These are phyloP conservation scores for Mus spretus DNA, from an alignment of 2,797 vertebrate species.

Conservation along the genomic window DNA sequence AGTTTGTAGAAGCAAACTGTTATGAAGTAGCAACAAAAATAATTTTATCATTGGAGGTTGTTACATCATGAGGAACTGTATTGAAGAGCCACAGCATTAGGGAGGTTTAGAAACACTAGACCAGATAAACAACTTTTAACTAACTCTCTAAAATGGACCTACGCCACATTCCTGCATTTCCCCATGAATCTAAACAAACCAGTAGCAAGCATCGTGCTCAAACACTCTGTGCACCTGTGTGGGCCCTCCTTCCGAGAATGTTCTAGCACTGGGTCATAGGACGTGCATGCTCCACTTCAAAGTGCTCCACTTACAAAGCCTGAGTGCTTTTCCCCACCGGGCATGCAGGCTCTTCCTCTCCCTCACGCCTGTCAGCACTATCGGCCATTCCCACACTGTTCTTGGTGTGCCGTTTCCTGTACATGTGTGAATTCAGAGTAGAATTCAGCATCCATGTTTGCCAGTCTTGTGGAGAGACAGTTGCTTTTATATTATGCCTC, in stretches of 20 bases:
- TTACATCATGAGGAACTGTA: neutral
- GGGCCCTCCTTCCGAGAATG: neutral
- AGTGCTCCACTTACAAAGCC: neutral
- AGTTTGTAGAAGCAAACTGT: neutral
- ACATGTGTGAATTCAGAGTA: neutral
- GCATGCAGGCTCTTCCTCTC: too few relatives aligned
- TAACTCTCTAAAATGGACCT: neutral
- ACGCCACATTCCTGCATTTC: neutral
- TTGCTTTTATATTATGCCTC: neutral
- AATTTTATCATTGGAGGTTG: neutral
- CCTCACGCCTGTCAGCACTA: neutral
- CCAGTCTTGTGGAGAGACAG: neutral
- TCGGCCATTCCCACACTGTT: neutral
- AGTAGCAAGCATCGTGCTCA: neutral
- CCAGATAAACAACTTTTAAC: neutral
- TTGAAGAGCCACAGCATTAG: neutral
- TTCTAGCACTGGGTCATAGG: neutral
- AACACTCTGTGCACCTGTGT: neutral
- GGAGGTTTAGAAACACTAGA: neutral
- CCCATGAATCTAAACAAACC: neutral
- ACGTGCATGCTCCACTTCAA: neutral
- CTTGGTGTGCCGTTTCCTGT: neutral
- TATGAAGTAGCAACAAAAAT: neutral
- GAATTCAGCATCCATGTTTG: neutral
- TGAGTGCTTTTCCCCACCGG: neutral